Conservation (phyloP, 2,888 invertebrate species). For the Torymus texanus region DNA sequence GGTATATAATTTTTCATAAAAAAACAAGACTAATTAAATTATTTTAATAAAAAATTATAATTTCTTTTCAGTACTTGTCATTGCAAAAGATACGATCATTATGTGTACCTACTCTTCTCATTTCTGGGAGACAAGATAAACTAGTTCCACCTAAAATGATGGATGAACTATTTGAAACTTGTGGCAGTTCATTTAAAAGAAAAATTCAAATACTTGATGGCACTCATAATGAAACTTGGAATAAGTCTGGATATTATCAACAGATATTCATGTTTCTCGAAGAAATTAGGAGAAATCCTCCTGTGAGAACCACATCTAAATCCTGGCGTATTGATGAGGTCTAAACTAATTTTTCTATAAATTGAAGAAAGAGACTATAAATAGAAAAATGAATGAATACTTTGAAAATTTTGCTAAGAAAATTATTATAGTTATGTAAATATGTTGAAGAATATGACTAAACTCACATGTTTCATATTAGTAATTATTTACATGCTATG, state of each 20-base stretch:
- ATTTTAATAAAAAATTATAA: slow-evolving; percentile 38
- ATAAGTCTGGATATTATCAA: slow-evolving; percentile 86
- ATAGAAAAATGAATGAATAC: no score
- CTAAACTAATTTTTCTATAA: slow-evolving; percentile 54
- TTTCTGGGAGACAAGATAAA: slow-evolving; percentile 91
- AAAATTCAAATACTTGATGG: slow-evolving; percentile 87
- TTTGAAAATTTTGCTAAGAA: slow-evolving; percentile 17
- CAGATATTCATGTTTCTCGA: slow-evolving; percentile 67
- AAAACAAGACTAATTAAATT: slow-evolving; percentile 18
- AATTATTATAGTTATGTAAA: neutral
- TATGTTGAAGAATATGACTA: no score
- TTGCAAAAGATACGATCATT: slow-evolving; percentile 84
- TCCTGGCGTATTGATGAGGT: slow-evolving; percentile 70
- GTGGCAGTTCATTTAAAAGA: slow-evolving; percentile 86
- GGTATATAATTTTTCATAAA: slow-evolving; percentile 76
- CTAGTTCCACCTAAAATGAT: slow-evolving; percentile 95
- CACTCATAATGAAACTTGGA: slow-evolving; percentile 97
- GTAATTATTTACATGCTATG: no score
- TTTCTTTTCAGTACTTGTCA: slow-evolving; percentile 82
- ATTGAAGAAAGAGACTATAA: neutral
- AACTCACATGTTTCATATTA: no score
- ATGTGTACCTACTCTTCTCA: slow-evolving; percentile 87
- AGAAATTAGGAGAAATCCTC: slow-evolving; percentile 70
- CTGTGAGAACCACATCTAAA: slow-evolving; percentile 61
- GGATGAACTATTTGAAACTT: slow-evolving; percentile 84